A percentile compares a stretch with the other conserved stretches of the same genome.
These are phyloP conservation scores for Noctua fimbriata DNA, from an alignment of 2,888 invertebrate species.

Conservation along the genomic window DNA sequence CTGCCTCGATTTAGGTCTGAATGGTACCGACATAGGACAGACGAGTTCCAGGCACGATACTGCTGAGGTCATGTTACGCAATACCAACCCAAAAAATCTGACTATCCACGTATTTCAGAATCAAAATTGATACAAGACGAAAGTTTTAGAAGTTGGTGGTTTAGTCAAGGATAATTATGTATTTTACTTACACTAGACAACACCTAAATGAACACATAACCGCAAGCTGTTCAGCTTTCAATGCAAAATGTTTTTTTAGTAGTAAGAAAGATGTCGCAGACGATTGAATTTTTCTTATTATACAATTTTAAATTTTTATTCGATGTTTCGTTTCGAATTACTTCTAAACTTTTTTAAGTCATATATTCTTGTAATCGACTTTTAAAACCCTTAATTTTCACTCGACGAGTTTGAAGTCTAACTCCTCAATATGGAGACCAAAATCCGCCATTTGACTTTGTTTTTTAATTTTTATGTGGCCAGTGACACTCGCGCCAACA, in stretches of 20 bases:
- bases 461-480: no score
- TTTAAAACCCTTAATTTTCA: background rate
- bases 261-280: background rate
- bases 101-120: background rate
- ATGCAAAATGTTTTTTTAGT: background rate
- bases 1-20: constrained; percentile 28
- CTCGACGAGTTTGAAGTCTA: no score
- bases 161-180: background rate
- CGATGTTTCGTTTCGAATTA: background rate
- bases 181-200: background rate
- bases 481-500: no score
- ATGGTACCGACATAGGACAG: constrained; percentile 32
- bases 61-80: constrained; percentile 33
- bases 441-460: no score
- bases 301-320: background rate
- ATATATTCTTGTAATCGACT: background rate
- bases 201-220: background rate
- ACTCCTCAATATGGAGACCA: no score
- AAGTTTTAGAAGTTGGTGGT: background rate
- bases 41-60: constrained; percentile 49
- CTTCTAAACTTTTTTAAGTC: background rate
- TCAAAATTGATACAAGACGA: constrained; percentile 1
- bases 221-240: background rate
- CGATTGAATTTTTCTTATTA: background rate
- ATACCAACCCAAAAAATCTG: background rate